These are phyloP conservation scores for Leucoma salicis DNA, from an alignment of 2,888 invertebrate genomes.

Conservation along the genomic window DNA sequence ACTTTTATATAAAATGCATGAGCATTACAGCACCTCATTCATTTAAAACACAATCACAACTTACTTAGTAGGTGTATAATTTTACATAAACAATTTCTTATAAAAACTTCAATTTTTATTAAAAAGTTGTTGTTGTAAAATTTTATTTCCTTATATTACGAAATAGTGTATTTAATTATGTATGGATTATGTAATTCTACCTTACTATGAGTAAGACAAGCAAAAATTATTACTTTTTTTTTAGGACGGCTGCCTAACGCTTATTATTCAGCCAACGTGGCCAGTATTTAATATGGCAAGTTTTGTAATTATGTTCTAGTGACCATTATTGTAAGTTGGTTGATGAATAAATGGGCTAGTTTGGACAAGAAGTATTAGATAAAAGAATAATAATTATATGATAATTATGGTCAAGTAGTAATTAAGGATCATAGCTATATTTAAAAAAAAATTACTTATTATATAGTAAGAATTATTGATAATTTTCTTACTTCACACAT, in stretches of 20 bases:
- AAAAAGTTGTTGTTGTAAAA: constrained; percentile 26
- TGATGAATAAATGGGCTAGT: constrained; percentile 29
- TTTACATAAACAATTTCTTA: constrained; percentile 27
- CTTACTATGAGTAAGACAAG: constrained; percentile 19
- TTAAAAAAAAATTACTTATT: too few relatives aligned
- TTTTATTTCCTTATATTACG: constrained; percentile 14
- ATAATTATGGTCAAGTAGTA: too few relatives aligned
- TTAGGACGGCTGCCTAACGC: constrained; percentile 26
- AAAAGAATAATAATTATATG: too few relatives aligned
- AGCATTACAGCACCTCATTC: constrained; percentile 66
- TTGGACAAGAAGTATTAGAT: constrained; percentile 28
- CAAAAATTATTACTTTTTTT: constrained; percentile 20
- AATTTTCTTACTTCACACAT: too few relatives aligned
- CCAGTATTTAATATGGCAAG: constrained; percentile 4
- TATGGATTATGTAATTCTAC: too few relatives aligned
- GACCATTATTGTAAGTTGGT: neutral
- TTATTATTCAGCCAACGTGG: constrained; percentile 19
- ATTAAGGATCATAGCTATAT: too few relatives aligned
- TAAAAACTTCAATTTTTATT: constrained; percentile 13
- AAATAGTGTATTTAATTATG: constrained; percentile 26
- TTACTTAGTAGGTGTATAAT: constrained; percentile 22
- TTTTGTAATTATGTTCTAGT: neutral
- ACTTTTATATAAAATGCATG: constrained; percentile 57
- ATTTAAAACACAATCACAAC: constrained; percentile 43
- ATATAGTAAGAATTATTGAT: too few relatives aligned